phyloP scores from a whole-genome alignment of 2,113 vertebrate genomes.

The Rhea pennata region DNA sequence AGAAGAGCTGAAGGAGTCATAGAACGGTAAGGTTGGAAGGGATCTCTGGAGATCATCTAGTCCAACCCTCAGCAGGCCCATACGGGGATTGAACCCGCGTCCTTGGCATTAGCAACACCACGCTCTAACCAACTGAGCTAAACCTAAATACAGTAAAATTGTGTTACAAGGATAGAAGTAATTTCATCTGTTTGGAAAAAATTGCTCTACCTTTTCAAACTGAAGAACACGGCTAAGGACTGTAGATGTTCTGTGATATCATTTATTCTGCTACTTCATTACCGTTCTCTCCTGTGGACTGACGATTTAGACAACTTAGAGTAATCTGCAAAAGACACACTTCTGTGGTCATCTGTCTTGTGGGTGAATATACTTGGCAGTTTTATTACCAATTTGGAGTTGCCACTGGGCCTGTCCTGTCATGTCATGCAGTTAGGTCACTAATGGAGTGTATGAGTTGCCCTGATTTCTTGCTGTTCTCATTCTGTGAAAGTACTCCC shows the following conservation, averaged over 20 bases:
- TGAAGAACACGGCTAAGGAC: not conserved
- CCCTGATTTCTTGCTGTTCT: not conserved
- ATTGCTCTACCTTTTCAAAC: not conserved
- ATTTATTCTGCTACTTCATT: not conserved
- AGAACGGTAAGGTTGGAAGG: no score
- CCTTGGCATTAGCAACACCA: no score
- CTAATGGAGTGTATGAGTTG: not conserved
- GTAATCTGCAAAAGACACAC: not conserved
- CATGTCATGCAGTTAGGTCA: not conserved
- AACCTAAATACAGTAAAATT: not conserved
- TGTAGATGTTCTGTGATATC: not conserved
- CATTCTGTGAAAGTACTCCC: not conserved
- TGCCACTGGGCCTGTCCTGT: constrained; percentile 1
- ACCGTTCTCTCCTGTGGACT: not conserved
- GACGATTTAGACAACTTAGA: not conserved
- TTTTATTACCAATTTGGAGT: constrained; percentile 5
- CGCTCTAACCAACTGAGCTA: no score
- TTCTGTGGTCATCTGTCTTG: not conserved
- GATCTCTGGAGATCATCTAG: no score
- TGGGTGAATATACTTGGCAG: not conserved
- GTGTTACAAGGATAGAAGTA: not conserved
- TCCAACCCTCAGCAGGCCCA: no score
- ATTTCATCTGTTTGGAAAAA: not conserved
- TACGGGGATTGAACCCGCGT: no score
- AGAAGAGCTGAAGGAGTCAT: no score